Percentiles rank a stretch among this genome's conserved stretches.
These are phyloP conservation scores for Stramonita haemastoma DNA, from an alignment of 2,888 invertebrate genomes.

Conservation along the genomic window DNA sequence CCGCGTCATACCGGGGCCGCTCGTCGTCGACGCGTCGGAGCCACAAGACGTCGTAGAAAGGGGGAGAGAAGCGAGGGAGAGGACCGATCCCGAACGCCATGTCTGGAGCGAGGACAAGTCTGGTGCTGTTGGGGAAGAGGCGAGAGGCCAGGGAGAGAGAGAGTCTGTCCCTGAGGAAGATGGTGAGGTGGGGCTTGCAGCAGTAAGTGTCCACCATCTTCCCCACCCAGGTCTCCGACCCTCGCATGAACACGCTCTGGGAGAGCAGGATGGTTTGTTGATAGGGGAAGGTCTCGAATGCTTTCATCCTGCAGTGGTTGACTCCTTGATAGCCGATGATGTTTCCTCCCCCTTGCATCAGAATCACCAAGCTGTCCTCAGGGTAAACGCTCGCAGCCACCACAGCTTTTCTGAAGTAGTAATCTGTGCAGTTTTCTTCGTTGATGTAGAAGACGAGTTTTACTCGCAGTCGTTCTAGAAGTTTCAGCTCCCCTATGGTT, in stretches of 20 bases:
- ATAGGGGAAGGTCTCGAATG: constrained; percentile 40
- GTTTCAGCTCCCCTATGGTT: constrained; percentile 47
- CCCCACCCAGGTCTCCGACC: background rate
- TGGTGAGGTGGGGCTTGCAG: constrained; percentile 40
- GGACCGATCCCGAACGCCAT: constrained; percentile 50
- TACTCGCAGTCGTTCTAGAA: constrained; percentile 43
- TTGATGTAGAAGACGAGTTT: constrained; percentile 47
- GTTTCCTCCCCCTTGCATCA: constrained; percentile 57
- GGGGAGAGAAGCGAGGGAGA: constrained; percentile 45
- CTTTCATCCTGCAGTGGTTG: constrained; percentile 28
- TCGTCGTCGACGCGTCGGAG: constrained; percentile 47
- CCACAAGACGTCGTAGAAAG: constrained; percentile 53
- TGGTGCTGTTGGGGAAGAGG: constrained; percentile 41
- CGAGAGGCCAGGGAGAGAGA: constrained; percentile 38
- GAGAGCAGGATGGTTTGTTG: constrained; percentile 45
- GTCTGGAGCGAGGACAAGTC: constrained; percentile 50
- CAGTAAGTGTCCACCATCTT: constrained; percentile 32
- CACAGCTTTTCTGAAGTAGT: constrained; percentile 28
- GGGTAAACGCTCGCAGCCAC: constrained; percentile 16
- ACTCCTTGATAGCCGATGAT: constrained; percentile 43
- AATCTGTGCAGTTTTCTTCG: constrained; percentile 29
- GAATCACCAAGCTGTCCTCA: constrained; percentile 46
- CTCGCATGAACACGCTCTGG: constrained; percentile 43
- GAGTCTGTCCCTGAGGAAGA: constrained; percentile 44
- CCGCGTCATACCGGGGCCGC: constrained; percentile 34